A percentile compares a stretch with the other conserved stretches of the same genome.
Conservation (phyloP, 2,797 vertebrate species). For the Rhinogobio ventralis region DNA sequence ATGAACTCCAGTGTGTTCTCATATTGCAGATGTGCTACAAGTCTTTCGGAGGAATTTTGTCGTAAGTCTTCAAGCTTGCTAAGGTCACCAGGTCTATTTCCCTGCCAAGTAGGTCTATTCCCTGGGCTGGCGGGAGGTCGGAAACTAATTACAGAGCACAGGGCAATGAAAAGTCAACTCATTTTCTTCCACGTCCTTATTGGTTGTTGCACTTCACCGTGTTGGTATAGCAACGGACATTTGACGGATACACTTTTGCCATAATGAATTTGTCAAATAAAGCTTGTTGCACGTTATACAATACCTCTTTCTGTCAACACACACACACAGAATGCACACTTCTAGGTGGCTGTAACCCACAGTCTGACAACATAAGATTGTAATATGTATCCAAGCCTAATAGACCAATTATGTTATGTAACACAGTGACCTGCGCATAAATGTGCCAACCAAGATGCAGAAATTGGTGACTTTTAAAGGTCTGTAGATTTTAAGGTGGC, state of each 20-base stretch:
- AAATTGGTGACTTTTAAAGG: conserved; percentile 23
- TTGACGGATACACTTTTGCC: not conserved
- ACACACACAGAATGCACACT: not conserved
- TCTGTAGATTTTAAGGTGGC: conserved; percentile 32
- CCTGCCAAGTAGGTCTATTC: conserved; percentile 47
- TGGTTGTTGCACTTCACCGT: conserved; percentile 7
- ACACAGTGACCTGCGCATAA: conserved; percentile 4
- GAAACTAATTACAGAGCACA: conserved; percentile 69
- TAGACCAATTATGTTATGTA: conserved; percentile 29
- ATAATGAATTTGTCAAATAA: conserved; percentile 41
- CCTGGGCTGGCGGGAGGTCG: conserved; percentile 51
- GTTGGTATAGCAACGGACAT: not conserved
- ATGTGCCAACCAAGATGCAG: not conserved
- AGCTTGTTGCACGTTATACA: not conserved
- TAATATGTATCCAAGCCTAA: conserved; percentile 21
- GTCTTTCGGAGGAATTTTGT: conserved; percentile 1
- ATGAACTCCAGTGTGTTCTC: conserved; percentile 12
- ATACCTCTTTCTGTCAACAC: not conserved
- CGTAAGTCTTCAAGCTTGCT: not conserved
- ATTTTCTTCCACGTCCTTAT: conserved; percentile 29
- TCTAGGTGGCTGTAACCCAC: conserved; percentile 14
- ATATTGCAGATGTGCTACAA: conserved; percentile 12
- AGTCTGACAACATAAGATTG: conserved; percentile 15
- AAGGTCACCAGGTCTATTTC: conserved; percentile 50
- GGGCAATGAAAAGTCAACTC: conserved; percentile 66